Evolutionary conservation across 2,797 vertebrate species (phyloP), one percentile per base, ranked within the genome.

Genomic region (Ambastaia sidthimunki): DNA sequence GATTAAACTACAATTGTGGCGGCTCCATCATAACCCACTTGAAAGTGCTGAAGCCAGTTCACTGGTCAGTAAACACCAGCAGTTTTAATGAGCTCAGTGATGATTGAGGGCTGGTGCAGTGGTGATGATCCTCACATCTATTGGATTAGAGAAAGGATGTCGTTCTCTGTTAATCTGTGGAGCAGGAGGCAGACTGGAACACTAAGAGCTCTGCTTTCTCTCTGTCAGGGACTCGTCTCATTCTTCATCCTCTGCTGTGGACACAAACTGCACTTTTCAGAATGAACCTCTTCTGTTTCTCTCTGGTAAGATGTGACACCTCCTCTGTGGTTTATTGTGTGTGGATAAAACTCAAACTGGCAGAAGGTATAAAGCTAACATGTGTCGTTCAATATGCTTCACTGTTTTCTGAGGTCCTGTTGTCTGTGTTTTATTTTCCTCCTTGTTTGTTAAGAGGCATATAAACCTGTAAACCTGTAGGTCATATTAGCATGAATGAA

Each of bases 231-330:
- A 28, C 63, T 78, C 13, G 13, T 80, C 66, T 52, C 65, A 60
- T 77, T 72, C 15, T 54, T 77, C 59, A 80, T 80, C 52, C 50
- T 60, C 67, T 48, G 67, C 65, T 76, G 41, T 57, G 67, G 67
- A 52, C 41, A 65, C 54, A 57, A 74, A 59, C 74, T 68, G 28
- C 80, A 59, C 16, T 6, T 59, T 76, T 54, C 70, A 72, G 18
- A 87, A 98, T 98, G 97, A 99, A 97, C 89, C 96, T 98, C 76
- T 98, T 98, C 93, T 99, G 97, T 91, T 97, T 99, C 88, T 98
- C 97, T 9, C 90, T 98, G 96, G 96, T 98, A 95, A 96, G 96
- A 91, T 15, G 34, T 34, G 28, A 23, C 37, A 63, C 47, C 18
- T 6, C 44, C 52, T 72, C 73, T 80, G 44, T 54, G 18, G 25